A percentile compares a stretch with the other conserved stretches of the same genome.
phyloP scores from a whole-genome alignment of 2,113 vertebrate species.

The Dromas ardeola region DNA sequence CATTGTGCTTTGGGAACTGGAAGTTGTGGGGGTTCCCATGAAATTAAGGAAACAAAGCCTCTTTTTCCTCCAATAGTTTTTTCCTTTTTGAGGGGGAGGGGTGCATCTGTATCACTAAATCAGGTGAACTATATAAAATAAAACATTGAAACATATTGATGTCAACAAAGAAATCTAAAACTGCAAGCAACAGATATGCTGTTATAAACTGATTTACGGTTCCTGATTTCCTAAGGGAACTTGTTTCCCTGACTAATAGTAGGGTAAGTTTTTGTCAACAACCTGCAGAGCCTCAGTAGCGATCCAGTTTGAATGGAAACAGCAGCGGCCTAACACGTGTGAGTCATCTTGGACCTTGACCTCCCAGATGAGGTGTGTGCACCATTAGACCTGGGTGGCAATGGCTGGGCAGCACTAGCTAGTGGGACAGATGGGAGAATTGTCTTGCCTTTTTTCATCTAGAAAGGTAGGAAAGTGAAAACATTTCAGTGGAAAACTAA shows the following conservation, averaged over 20 bases:
- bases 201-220: neutral
- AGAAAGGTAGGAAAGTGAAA: neutral
- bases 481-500: neutral
- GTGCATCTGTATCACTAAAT: neutral
- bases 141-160: neutral
- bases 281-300: neutral
- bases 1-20: constrained; percentile 23
- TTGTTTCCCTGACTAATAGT: neutral
- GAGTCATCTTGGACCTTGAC: neutral
- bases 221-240: neutral
- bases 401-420: neutral
- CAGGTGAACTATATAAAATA: neutral
- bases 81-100: fast-evolving
- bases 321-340: neutral
- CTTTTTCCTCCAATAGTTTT: constrained; percentile 21
- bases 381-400: neutral
- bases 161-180: neutral
- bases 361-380: neutral
- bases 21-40: constrained; percentile 25
- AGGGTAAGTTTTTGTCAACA: neutral
- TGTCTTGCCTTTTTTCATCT: neutral
- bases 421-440: neutral
- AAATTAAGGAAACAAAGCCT: constrained; percentile 13
- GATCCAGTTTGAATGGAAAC: neutral
- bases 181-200: neutral